Base-by-base conservation (phyloP, 2,113 vertebrate genomes). In the Burhinus oedicnemus region DNA sequence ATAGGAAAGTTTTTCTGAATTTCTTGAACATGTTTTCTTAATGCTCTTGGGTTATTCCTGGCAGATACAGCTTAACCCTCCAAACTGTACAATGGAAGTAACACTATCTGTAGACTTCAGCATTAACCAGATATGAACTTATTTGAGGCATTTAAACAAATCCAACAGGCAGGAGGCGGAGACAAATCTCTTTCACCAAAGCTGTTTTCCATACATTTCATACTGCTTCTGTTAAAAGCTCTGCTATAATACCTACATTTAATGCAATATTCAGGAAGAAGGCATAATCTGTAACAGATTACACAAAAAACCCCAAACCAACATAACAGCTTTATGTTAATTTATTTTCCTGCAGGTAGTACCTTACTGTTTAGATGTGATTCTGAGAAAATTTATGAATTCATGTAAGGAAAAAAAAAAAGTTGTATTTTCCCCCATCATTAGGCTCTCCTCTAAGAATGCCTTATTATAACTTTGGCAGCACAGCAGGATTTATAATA, bases 381-480 rank as follows among this genome's bases (percentile, higher is more conserved):
- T 83, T 82, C 40, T 45, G 83, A 95, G 76, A 82, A 83, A 94
- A 81, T 34, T 36, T 94, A 84, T 60, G 20, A 86, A 81, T 72
- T 68, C 38, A 45, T 27, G 14, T 36, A 79, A 47, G 30, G 26
- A 12, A 61, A 81, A 86, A 71, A 51, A 42, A 25, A 20, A 49
- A 26, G 5, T n/a, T 61, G 5, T 18, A 9, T 76, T 90, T 90
- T 16, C 36, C 9, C 4, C 80, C 30, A 29, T 94, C 70, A 81
- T 96, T 91, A 95, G 70, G 40, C 58, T 92, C 44, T 89, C 36
- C 54, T 82, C 10, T 89, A 65, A 79, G 81, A 95, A 92, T 70
- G 36, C 80, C 76, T 76, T 81, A 83, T 97, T 91, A 83, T 85
- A 89, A 93, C 69, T 91, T 85, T 69, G 84, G 96, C 89, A 85